Evolutionary conservation across 1,140 invertebrate genomes (phyloP), one percentile per base, ranked within the genome.

Genomic region (Pachypsylla venusta): DNA sequence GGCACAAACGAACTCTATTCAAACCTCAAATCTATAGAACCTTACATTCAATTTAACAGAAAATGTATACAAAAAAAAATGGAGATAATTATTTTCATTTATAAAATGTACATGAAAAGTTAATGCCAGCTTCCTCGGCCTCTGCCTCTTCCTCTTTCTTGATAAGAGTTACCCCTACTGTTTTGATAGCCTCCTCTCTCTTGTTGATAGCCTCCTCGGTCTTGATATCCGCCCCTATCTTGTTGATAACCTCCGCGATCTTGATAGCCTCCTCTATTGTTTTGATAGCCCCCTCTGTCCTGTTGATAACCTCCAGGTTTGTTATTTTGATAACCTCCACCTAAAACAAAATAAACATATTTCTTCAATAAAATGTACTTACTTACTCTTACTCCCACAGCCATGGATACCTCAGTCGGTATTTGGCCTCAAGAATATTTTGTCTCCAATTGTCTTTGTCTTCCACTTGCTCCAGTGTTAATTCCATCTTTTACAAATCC

Each of bases 251-350:
- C 42, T n/a, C 42, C 3, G 16, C 22, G 16, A 22, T 48, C 42
- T 4, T 48, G 42, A 35, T 35, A 35, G n/a, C 30, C 30, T n/a
- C 30, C 30, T 35, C 30, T n/a, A 7, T 48, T n/a, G 5, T 4
- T 10, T n/a, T 48, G 22, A 10, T 22, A n/a, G n/a, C 42, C 42
- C n/a, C 42, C 42, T 12, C 10, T 12, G 30, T n/a, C n/a, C n/a
- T n/a, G n/a, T n/a, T n/a, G n/a, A n/a, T n/a, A n/a, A n/a, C n/a
- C n/a, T n/a, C 30, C 30, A n/a, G 16, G 16, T 22, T 22, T 48
- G 16, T 48, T 48, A 22, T 48, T 48, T 22, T 48, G 42, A 48
- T 48, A 48, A 48, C 42, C 42, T 5, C 42, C 42, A 19, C n/a
- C 7, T 19, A 48, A 48, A n/a, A 48, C 4, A 48, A 19, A 48